Conservation (phyloP, 2,797 vertebrate species). For the Alectoris magna region DNA sequence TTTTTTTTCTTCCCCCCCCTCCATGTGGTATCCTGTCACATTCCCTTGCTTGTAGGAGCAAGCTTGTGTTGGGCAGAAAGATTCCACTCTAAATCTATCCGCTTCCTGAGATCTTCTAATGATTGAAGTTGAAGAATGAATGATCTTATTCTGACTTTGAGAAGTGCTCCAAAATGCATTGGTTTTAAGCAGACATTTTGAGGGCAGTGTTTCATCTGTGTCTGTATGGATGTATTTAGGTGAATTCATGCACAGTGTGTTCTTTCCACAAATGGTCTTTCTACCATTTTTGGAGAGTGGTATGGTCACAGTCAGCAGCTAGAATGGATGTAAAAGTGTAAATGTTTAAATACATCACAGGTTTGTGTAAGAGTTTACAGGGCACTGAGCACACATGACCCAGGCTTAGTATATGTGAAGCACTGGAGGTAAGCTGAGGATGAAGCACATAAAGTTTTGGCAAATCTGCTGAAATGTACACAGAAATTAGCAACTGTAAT, state of each 20-base stretch:
- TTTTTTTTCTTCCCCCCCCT: neutral
- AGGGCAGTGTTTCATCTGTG: neutral
- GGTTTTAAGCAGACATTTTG: neutral
- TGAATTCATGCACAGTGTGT: neutral
- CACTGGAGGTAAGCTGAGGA: neutral
- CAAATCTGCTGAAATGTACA: neutral
- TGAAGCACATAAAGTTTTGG: neutral
- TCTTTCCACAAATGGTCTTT: neutral
- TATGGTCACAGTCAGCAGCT: neutral
- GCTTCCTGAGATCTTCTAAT: neutral
- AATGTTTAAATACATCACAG: neutral
- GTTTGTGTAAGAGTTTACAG: neutral
- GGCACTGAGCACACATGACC: neutral
- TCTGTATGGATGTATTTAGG: neutral
- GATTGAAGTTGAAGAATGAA: neutral
- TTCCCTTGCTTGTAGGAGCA: neutral
- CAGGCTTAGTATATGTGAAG: neutral
- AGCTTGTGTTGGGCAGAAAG: neutral
- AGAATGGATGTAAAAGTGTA: neutral
- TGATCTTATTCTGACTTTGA: neutral
- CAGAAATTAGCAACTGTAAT: neutral
- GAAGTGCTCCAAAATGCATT: neutral
- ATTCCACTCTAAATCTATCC: neutral
- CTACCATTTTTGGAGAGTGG: neutral
- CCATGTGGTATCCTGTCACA: accelerated